These are phyloP conservation scores for Phalacrocorax pelagicus DNA, from an alignment of 2,113 vertebrate species.

Conservation along the genomic window DNA sequence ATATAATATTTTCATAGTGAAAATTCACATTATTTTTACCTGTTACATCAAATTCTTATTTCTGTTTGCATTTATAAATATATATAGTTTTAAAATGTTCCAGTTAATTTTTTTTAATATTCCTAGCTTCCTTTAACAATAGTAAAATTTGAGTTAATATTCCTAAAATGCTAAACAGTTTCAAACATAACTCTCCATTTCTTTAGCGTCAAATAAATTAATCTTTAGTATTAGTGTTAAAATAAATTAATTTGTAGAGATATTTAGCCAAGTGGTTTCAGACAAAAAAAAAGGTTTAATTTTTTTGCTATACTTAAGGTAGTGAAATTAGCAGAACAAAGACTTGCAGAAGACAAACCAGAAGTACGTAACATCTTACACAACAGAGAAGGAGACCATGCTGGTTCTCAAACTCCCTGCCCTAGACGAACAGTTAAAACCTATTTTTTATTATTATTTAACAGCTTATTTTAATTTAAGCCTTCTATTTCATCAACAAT, in stretches of 20 bases:
- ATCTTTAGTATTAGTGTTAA: neutral
- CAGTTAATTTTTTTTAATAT: neutral
- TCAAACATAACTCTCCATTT: neutral
- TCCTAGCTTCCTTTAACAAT: neutral
- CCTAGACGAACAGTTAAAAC: neutral
- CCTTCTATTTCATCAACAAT: neutral
- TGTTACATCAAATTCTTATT: neutral
- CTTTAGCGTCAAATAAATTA: neutral
- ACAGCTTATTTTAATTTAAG: neutral
- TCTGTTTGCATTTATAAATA: neutral
- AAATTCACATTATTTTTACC: neutral
- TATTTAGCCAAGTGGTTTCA: neutral
- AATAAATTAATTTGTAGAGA: neutral
- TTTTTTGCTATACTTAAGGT: neutral
- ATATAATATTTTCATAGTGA: neutral
- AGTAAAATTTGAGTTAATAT: neutral
- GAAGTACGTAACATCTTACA: neutral
- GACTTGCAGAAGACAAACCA: neutral
- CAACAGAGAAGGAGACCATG: neutral
- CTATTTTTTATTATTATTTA: neutral
- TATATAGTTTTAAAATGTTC: neutral
- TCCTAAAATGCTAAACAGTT: neutral
- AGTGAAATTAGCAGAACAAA: neutral
- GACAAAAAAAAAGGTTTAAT: accelerated
- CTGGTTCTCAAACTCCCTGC: neutral